Evolutionary conservation across 2,888 invertebrate genomes (phyloP), one percentile per base, ranked within the genome.

Genomic region (Aquatica leii): DNA sequence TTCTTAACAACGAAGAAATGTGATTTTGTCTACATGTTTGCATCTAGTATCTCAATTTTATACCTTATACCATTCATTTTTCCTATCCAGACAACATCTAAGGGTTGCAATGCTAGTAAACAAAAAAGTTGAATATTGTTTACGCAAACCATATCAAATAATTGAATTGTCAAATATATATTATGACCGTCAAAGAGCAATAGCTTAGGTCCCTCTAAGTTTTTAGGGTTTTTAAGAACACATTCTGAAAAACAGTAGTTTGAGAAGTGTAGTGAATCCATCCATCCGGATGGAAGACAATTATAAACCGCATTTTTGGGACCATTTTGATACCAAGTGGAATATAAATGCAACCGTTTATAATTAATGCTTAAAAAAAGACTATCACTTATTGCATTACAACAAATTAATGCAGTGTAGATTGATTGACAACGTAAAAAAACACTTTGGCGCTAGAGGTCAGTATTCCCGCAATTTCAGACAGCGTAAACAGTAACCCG

Each of bases 251-350:
- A 69, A 66, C 66, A 68, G n/a, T n/a, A n/a, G 43, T 67, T 52
- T 1, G 43, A n/a, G 54, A 68, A 68, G 37, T 69, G 65, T 9
- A 52, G 9, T 6, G 59, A 12, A 21, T 67, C 66, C 67, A 66
- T 68, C 67, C 69, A 66, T 4, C 69, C 67, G 12, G 67, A 69
- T 48, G 65, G 67, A 12, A 67, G 63, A 56, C 63, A 65, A 52
- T 69, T 68, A 34, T 70, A 69, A 8, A 46, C n/a, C 55, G 52
- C 60, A 14, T 58, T 59, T 2, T 62, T 58, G 20, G 66, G 62
- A 12, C 53, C 66, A 50, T 50, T 40, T 18, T 12, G n/a, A 15
- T 49, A 57, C 57, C 57, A 57, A 9, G 20, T 59, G 40, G 62
- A 55, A 59, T 67, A 70, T 1, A 67, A 58, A 35, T 70, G 70